Conservation (phyloP, 2,888 invertebrate genomes). For the Caenorhabditis uteleia region DNA sequence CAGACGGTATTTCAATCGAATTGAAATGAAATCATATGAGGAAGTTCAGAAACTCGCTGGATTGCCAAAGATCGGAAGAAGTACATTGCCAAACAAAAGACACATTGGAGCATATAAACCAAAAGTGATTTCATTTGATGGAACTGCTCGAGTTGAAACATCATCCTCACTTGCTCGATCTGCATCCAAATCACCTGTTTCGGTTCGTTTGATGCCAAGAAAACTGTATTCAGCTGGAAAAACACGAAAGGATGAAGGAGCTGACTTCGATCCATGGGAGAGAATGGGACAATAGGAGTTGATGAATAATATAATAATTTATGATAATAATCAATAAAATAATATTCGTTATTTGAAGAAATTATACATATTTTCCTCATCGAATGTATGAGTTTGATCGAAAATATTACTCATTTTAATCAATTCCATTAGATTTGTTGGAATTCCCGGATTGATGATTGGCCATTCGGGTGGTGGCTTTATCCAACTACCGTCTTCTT, state of each 20-base stretch:
- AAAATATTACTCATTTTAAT: slow-evolving; percentile 3
- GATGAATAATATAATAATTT: slow-evolving; percentile 11
- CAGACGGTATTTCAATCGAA: too few species aligned
- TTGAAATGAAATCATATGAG: not conserved
- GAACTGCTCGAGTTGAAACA: slow-evolving; percentile 27
- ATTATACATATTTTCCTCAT: slow-evolving; percentile 5
- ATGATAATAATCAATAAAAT: slow-evolving; percentile 7
- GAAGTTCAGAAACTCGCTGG: slow-evolving; percentile 2
- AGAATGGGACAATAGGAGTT: slow-evolving; percentile 22
- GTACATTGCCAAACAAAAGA: slow-evolving; percentile 14
- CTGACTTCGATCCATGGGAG: slow-evolving; percentile 42
- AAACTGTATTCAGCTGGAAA: slow-evolving; percentile 6
- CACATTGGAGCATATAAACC: slow-evolving; percentile 20
- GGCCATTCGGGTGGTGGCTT: slow-evolving; percentile 25
- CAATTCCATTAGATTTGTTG: slow-evolving; percentile 14
- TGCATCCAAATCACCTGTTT: slow-evolving; percentile 1
- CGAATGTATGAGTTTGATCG: slow-evolving; percentile 1
- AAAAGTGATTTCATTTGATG: slow-evolving; percentile 30
- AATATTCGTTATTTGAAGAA: slow-evolving; percentile 7
- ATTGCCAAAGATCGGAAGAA: slow-evolving; percentile 17
- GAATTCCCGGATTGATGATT: slow-evolving; percentile 2
- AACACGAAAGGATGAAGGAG: slow-evolving; percentile 2
- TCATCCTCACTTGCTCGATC: not conserved
- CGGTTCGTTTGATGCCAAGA: slow-evolving; percentile 9
- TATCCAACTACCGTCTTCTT: slow-evolving; percentile 16